Evolutionary conservation across 2,888 invertebrate species (phyloP).

Genomic region (Nemoura dubitans): DNA sequence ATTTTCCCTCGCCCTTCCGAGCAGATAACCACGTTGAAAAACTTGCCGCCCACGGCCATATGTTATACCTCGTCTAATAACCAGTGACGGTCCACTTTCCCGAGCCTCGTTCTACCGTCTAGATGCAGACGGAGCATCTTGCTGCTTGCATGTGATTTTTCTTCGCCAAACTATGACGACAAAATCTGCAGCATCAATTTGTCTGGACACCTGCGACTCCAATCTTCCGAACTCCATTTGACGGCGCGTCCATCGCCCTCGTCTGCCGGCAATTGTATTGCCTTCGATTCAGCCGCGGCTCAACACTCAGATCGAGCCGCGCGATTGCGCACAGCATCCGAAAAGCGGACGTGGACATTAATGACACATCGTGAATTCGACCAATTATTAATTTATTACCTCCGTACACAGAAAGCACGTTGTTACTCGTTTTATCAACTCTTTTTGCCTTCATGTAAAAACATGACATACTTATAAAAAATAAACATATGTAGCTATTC

Average conservation of each 20-base stretch:
- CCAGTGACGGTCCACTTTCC: neutral
- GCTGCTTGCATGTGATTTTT: slow-evolving; percentile 31
- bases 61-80: neutral
- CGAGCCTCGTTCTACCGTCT: too few relatives aligned
- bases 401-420: neutral
- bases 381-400: neutral
- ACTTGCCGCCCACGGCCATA: neutral
- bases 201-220: slow-evolving; percentile 30
- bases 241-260: neutral
- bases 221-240: slow-evolving; percentile 4
- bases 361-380: neutral
- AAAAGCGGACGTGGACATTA: neutral
- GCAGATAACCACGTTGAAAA: neutral
- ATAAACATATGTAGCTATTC: neutral
- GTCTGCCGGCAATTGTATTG: slow-evolving; percentile 7
- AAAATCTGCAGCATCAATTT: slow-evolving; percentile 30
- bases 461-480: neutral
- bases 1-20: neutral
- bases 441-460: neutral
- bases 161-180: slow-evolving; percentile 28
- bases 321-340: neutral
- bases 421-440: slow-evolving; percentile 1
- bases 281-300: neutral
- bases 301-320: neutral
- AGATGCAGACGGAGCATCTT: neutral